Conservation (phyloP, 1,140 invertebrate species). For the Ceratoteleas bidentatus region DNA sequence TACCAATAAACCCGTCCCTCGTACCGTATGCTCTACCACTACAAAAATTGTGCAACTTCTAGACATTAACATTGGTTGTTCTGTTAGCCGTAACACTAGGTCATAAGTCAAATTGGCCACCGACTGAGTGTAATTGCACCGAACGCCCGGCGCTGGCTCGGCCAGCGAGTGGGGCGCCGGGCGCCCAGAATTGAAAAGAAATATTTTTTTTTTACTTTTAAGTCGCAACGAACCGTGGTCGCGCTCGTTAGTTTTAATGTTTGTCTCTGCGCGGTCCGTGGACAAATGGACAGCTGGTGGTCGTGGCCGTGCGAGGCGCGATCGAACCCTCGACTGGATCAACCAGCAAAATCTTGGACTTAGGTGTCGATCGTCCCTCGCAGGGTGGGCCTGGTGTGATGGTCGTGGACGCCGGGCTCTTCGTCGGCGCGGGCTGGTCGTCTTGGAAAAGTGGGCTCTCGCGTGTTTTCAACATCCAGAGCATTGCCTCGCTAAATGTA, state of each 20-base stretch:
- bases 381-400: conserved; percentile 17
- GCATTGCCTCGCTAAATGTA: conserved; percentile 43
- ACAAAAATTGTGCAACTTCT: conserved; percentile 73
- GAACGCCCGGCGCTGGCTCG: conserved; percentile 63
- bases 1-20: conserved; percentile 39
- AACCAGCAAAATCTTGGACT: conserved; percentile 71
- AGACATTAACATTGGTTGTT: conserved; percentile 63
- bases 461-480: conserved; percentile 34
- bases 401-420: too few relatives aligned
- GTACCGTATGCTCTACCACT: conserved; percentile 47
- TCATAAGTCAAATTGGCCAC: conserved; percentile 52
- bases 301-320: conserved; percentile 63
- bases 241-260: conserved; percentile 51
- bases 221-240: conserved; percentile 47
- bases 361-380: conserved; percentile 75
- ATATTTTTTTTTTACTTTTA: conserved; percentile 9
- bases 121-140: conserved; percentile 51
- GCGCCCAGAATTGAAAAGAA: conserved; percentile 31
- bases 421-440: too few relatives aligned
- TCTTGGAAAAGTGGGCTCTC: conserved; percentile 74
- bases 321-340: conserved; percentile 76
- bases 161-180: conserved; percentile 71
- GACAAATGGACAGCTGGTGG: conserved; percentile 52
- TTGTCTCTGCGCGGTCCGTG: conserved; percentile 28
- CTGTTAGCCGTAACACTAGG: conserved; percentile 31